Evolutionary conservation across 2,113 vertebrate species (phyloP).

Genomic region (Odontesthes bonariensis): DNA sequence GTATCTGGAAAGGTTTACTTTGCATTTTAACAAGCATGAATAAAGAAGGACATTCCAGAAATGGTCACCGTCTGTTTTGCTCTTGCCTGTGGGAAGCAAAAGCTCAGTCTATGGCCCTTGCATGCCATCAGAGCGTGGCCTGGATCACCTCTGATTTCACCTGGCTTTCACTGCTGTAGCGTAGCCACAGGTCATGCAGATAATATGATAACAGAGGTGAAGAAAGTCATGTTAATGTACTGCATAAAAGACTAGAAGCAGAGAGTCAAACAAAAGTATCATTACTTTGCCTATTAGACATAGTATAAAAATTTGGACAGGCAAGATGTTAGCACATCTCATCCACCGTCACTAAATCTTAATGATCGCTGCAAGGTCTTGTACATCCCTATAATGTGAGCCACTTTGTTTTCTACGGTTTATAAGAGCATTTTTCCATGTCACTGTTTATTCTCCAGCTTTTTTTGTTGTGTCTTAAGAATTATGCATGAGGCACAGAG

Average conservation of each 20-base stretch:
- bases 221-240: slow-evolving; percentile 20
- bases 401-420: slow-evolving; percentile 45
- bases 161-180: slow-evolving; percentile 64
- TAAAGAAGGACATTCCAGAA: slow-evolving; percentile 83
- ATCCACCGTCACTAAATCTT: slow-evolving; percentile 23
- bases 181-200: slow-evolving; percentile 56
- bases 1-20: slow-evolving; percentile 82
- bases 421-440: slow-evolving; percentile 51
- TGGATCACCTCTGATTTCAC: slow-evolving; percentile 71
- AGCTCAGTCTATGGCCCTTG: slow-evolving; percentile 55
- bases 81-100: slow-evolving; percentile 65
- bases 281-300: slow-evolving; percentile 26
- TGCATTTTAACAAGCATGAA: slow-evolving; percentile 84
- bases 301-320: slow-evolving; percentile 11
- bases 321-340: slow-evolving; percentile 17
- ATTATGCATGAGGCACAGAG: slow-evolving; percentile 64
- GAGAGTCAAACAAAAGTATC: slow-evolving; percentile 12
- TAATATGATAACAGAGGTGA: slow-evolving; percentile 19
- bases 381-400: slow-evolving; percentile 48
- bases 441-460: slow-evolving; percentile 46
- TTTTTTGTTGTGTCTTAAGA: slow-evolving; percentile 53
- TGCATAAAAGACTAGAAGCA: slow-evolving; percentile 6
- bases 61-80: slow-evolving; percentile 76
- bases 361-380: slow-evolving; percentile 28
- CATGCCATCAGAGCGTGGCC: slow-evolving; percentile 71